Base-by-base conservation (phyloP, 2,888 invertebrate species). In the Clostera curtula region DNA sequence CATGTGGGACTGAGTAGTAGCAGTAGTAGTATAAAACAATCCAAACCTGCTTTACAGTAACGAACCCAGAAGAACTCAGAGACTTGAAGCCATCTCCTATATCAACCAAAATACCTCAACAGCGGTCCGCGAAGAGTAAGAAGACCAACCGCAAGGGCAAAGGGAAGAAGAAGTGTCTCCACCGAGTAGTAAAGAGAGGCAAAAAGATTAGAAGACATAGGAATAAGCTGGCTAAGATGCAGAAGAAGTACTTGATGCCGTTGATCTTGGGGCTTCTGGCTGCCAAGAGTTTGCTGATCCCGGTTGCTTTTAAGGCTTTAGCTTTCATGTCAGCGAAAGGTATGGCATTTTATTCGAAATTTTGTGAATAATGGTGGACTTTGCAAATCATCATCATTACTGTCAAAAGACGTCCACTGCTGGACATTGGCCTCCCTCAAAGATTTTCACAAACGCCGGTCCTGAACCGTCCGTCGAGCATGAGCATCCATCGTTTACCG, bases 211-310 rank as follows among this genome's bases (percentile, higher is more conserved):
- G 41, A 24, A 22, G 46, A 12, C 44, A 50, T 0, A 31, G 24
- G 4, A 60, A 23, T 13, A 22, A 43, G 11, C 23, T 29, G 2
- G 12, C 41, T 8, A 56, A 63, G 23, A 85, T 85, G 50, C 58
- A 85, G 3, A 79, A 82, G 38, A 88, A 87, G 48, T 85, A 84
- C 40, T 58, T 90, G 29, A 60, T 89, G 38, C 89, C 90, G 0
- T 25, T 91, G 35, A 59, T 92, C 9, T 45, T 90, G 10, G 90
- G 89, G 0, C 70, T 89, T 12, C 50, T 91, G 9, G 74, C 90
- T 25, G 87, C 90, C 1, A 91, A 91, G 57, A 83, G 89, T 16
- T 63, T 93, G 2, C 48, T 92, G 5, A 67, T 92, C 24, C 91
- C 92, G 0, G 67, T 91, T 16, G 86, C 89, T 0, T 58, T 93